Conservation (phyloP, 2,888 invertebrate genomes). For the Drosophila dives region DNA sequence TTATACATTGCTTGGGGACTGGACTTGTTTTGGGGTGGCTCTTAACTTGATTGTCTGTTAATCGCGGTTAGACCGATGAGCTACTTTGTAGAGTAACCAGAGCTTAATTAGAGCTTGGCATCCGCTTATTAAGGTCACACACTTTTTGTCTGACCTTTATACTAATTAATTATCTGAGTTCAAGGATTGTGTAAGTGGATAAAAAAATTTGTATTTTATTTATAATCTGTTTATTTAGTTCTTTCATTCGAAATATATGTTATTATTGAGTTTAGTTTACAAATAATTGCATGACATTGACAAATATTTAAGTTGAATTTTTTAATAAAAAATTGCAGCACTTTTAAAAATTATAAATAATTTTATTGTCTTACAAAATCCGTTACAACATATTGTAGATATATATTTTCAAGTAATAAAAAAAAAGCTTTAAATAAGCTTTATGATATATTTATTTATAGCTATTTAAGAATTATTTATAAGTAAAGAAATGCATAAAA, state of each 20-base stretch:
- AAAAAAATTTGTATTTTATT: not conserved
- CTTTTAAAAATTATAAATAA: not conserved
- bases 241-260: not conserved
- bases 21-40: constrained; percentile 4
- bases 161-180: not conserved
- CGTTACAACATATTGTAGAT: not conserved
- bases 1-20: constrained; percentile 20
- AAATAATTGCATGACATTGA: not conserved
- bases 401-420: not conserved
- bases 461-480: not conserved
- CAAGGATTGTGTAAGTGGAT: not conserved
- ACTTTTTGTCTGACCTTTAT: not conserved
- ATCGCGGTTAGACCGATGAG: constrained; percentile 51
- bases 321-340: not conserved
- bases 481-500: not conserved
- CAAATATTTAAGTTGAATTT: not conserved
- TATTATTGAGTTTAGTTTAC: not conserved
- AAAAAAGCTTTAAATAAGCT: not conserved
- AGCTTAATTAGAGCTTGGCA: constrained; percentile 46
- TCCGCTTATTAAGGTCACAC: not conserved
- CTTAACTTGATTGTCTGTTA: constrained; percentile 64
- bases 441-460: not conserved
- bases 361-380: not conserved
- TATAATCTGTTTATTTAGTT: not conserved
- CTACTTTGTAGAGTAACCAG: constrained; percentile 24